Percentiles rank a stretch among this genome's conserved stretches.
Evolutionary conservation across 1,140 invertebrate species (phyloP).

Genomic region (Heliothis virescens): DNA sequence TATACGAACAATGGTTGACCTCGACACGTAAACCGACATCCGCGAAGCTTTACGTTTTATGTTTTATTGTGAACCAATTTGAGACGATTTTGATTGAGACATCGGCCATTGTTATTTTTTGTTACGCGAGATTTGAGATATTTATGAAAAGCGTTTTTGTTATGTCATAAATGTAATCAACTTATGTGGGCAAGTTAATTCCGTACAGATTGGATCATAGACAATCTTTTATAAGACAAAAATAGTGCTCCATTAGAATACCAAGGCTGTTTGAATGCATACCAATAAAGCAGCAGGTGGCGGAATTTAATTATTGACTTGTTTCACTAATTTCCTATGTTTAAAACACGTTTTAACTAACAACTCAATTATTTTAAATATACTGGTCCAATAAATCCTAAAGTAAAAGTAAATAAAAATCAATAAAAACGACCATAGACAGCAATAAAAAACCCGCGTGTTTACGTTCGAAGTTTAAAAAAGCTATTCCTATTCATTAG

Average conservation of each 20-base stretch:
- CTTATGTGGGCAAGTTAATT: no score
- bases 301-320: background rate
- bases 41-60: slow-evolving; percentile 35
- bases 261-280: background rate
- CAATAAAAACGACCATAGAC: background rate
- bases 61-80: slow-evolving; percentile 38
- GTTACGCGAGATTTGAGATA: background rate
- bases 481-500: background rate
- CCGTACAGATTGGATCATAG: background rate
- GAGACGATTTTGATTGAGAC: slow-evolving; percentile 39
- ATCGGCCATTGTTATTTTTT: slow-evolving; percentile 36
- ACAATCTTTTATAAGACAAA: background rate
- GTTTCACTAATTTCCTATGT: background rate
- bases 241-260: background rate
- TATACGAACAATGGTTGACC: slow-evolving; percentile 25
- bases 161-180: background rate
- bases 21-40: slow-evolving; percentile 49
- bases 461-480: slow-evolving; percentile 1
- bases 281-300: background rate
- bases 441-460: no score
- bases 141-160: slow-evolving; percentile 18
- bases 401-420: slow-evolving; percentile 16
- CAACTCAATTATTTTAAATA: background rate
- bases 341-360: background rate
- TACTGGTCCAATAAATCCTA: slow-evolving; percentile 7